Evolutionary conservation across 2,113 vertebrate species (phyloP).

Genomic region (Uria lomvia): DNA sequence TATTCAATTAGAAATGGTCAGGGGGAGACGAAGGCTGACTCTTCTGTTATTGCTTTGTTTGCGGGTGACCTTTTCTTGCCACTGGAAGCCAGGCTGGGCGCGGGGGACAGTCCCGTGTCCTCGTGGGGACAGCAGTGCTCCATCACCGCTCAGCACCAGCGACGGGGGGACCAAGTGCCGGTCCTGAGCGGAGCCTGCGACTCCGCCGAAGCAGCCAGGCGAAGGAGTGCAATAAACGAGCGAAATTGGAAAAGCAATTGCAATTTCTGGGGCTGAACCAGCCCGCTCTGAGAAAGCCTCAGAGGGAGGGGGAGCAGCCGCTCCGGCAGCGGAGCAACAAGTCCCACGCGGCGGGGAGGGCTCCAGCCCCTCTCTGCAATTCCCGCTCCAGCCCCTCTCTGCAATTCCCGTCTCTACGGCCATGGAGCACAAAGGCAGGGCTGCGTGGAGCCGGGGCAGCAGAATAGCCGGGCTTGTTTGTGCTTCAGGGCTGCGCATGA

Average conservation of each 20-base stretch:
- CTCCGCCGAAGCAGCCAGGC: fast-evolving
- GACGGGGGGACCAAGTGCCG: fast-evolving
- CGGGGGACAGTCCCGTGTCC: fast-evolving
- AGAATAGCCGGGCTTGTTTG: background rate
- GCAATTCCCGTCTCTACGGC: background rate
- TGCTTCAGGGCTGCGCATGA: background rate
- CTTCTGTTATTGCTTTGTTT: background rate
- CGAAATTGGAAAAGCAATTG: background rate
- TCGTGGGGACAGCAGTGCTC: background rate
- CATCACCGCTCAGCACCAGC: background rate
- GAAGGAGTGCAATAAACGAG: fast-evolving
- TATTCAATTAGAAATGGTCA: background rate
- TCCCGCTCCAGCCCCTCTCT: background rate
- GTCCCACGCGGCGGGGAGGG: fast-evolving
- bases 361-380: background rate
- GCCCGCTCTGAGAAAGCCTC: background rate
- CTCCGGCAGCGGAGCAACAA: fast-evolving
- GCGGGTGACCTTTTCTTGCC: background rate
- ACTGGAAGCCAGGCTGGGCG: background rate
- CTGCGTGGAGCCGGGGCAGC: background rate
- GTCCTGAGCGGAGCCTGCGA: background rate
- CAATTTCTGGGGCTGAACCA: background rate
- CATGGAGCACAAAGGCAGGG: background rate
- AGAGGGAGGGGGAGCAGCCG: background rate
- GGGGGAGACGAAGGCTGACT: background rate